phyloP scores from a whole-genome alignment of 1,140 invertebrate genomes.

The Calephelis virginiensis region DNA sequence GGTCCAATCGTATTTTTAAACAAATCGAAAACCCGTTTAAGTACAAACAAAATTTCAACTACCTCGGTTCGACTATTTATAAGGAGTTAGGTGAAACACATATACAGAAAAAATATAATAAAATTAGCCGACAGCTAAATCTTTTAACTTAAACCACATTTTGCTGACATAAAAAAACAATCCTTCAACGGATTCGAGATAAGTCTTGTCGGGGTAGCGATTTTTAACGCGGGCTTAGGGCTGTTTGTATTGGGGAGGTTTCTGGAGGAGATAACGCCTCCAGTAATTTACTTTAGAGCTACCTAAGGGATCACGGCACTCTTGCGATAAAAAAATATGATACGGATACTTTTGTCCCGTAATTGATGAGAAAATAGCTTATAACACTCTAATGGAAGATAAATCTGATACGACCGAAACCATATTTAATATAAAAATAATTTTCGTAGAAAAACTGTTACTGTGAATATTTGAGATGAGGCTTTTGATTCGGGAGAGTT shows the following conservation, averaged over 20 bases:
- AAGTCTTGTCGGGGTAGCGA: conserved; percentile 32
- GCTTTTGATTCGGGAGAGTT: too few relatives aligned
- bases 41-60: too few relatives aligned
- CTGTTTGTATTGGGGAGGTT: conserved; percentile 25
- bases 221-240: conserved; percentile 33
- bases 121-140: neutral
- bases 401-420: too few relatives aligned
- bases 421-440: too few relatives aligned
- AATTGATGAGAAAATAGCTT: neutral
- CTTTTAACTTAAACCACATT: neutral
- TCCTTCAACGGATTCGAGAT: conserved; percentile 37
- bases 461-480: too few relatives aligned
- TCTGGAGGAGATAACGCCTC: conserved; percentile 19
- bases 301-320: conserved; percentile 5
- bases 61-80: too few relatives aligned
- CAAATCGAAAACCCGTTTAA: too few relatives aligned
- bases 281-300: conserved; percentile 24
- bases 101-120: too few relatives aligned
- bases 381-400: too few relatives aligned
- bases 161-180: conserved; percentile 27
- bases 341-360: conserved; percentile 4
- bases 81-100: too few relatives aligned
- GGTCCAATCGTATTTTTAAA: too few relatives aligned
- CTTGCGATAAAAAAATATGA: conserved; percentile 5
- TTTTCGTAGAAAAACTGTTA: too few relatives aligned